Percentiles rank a stretch among this genome's conserved stretches.
Conservation (phyloP, 2,113 vertebrate species). For the Oxyruncus cristatus region DNA sequence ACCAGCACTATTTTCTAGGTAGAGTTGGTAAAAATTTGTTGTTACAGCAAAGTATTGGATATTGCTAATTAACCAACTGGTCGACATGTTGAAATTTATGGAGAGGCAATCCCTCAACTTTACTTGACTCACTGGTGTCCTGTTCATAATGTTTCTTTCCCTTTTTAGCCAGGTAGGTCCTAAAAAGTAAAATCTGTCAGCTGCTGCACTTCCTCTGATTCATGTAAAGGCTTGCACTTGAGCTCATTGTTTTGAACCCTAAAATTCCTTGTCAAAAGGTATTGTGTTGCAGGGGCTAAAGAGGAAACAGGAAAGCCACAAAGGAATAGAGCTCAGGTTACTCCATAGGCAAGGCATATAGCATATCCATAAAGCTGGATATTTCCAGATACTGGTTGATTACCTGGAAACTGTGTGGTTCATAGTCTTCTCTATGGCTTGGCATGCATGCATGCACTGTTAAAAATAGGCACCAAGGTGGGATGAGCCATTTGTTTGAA, state of each 20-base stretch:
- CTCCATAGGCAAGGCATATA: neutral
- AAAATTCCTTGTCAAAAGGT: neutral
- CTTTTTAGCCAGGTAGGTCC: neutral
- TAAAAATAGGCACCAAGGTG: neutral
- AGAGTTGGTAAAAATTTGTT: neutral
- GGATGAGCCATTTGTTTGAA: neutral
- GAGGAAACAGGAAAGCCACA: neutral
- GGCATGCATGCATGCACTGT: fast-evolving
- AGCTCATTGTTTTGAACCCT: neutral
- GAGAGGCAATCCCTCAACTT: neutral
- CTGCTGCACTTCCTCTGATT: neutral
- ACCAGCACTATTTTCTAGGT: neutral
- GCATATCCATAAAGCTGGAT: neutral
- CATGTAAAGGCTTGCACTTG: neutral
- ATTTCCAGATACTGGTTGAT: neutral
- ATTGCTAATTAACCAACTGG: neutral
- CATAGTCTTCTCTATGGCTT: neutral
- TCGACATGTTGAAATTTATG: neutral
- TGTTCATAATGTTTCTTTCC: neutral
- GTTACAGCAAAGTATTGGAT: fast-evolving
- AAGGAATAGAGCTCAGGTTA: neutral
- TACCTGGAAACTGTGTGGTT: fast-evolving
- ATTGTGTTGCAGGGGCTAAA: neutral
- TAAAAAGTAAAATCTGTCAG: neutral
- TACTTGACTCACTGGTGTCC: neutral